Evolutionary conservation across 2,797 vertebrate genomes (phyloP).

Genomic region (Silurus aristotelis): DNA sequence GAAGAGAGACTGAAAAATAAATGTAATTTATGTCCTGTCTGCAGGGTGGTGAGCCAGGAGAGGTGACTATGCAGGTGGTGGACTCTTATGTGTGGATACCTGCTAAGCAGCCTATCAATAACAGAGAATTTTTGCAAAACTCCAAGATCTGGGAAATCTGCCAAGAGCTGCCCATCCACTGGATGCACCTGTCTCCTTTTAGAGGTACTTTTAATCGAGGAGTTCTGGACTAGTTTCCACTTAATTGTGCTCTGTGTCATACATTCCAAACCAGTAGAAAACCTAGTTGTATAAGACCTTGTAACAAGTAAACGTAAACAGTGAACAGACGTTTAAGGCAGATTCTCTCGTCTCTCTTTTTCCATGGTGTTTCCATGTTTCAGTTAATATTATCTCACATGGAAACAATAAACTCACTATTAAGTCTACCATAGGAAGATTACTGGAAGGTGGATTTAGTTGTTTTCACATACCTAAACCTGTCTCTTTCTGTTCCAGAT

Average conservation of each 20-base stretch:
- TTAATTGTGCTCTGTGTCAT: background rate
- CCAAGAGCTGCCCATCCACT: conserved; percentile 89
- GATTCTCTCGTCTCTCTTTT: background rate
- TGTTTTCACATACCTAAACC: background rate
- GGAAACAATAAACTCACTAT: background rate
- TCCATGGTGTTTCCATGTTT: conserved; percentile 2
- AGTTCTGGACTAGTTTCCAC: background rate
- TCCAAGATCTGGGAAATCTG: conserved; percentile 95
- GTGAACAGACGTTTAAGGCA: conserved; percentile 10
- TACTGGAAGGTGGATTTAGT: background rate
- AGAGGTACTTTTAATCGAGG: conserved; percentile 73
- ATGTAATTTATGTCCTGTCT: conserved; percentile 27
- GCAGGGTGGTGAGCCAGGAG: conserved; percentile 80
- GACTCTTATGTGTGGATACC: conserved; percentile 92
- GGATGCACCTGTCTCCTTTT: conserved; percentile 88
- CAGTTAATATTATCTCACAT: background rate
- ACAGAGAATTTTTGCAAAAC: conserved; percentile 86
- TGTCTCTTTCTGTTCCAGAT: conserved; percentile 64
- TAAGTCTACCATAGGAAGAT: background rate
- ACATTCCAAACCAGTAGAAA: too few relatives aligned
- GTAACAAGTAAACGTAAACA: background rate
- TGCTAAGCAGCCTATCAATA: conserved; percentile 87
- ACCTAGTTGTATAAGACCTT: background rate
- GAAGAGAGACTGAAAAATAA: background rate
- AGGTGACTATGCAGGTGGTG: conserved; percentile 82